Percentiles rank a stretch among this genome's conserved stretches.
Conservation (phyloP, 2,113 vertebrate genomes). For the Tympanuchus pallidicinctus region DNA sequence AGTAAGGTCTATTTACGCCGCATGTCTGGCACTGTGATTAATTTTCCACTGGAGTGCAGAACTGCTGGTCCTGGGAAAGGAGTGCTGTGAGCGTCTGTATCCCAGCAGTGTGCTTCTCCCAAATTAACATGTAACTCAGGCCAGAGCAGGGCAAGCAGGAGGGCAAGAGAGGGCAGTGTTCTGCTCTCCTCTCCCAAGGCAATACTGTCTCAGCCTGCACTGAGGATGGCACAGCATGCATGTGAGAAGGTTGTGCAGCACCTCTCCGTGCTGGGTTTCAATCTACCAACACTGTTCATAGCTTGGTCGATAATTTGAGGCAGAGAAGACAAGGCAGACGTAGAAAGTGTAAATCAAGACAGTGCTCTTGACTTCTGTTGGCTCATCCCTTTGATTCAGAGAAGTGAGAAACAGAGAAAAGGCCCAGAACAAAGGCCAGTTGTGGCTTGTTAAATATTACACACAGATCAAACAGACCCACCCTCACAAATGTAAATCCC, state of each 20-base stretch:
- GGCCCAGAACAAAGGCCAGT: background rate
- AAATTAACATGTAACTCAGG: fast-evolving
- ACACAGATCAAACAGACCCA: background rate
- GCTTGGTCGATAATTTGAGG: background rate
- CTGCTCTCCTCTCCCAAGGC: background rate
- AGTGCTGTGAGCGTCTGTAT: background rate
- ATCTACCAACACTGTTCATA: background rate
- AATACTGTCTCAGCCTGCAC: background rate
- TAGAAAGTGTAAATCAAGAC: background rate
- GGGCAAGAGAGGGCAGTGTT: background rate
- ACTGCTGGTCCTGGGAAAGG: conserved; percentile 31
- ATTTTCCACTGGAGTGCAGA: conserved; percentile 22
- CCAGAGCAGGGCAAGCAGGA: background rate
- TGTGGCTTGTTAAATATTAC: background rate
- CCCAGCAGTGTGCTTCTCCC: background rate
- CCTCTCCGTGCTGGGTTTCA: background rate
- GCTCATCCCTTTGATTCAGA: background rate
- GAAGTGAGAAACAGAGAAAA: background rate
- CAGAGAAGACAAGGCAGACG: background rate
- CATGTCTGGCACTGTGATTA: background rate
- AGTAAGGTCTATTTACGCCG: conserved; percentile 2
- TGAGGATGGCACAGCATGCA: background rate
- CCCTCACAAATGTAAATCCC: background rate
- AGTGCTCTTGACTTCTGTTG: background rate
- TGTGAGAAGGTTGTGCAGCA: background rate